Conservation (phyloP, 1,140 invertebrate genomes). For the Anoplolepis gracilipes region DNA sequence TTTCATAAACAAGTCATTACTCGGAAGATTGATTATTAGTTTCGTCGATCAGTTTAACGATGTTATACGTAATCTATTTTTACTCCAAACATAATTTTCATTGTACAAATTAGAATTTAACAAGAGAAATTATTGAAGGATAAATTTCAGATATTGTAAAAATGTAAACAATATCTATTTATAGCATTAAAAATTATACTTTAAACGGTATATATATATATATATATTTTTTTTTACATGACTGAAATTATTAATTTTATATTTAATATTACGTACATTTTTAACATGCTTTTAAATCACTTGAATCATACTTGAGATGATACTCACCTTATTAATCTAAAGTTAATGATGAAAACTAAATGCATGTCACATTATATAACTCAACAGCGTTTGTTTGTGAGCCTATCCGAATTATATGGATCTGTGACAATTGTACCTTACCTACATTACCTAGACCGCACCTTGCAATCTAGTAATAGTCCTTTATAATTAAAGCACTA, state of each 20-base stretch:
- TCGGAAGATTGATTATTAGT: slow-evolving; percentile 33
- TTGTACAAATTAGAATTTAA: neutral
- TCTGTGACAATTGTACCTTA: slow-evolving; percentile 9
- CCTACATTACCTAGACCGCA: neutral
- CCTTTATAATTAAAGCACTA: slow-evolving; percentile 9
- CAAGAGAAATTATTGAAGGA: neutral
- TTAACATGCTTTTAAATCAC: neutral
- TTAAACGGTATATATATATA: neutral
- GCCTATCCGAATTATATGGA: neutral
- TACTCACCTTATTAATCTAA: neutral
- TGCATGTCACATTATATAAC: neutral
- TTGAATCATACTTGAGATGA: neutral
- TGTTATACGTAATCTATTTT: neutral
- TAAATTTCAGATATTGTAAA: neutral
- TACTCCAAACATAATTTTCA: neutral
- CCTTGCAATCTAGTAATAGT: neutral
- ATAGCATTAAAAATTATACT: neutral
- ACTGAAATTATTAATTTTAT: neutral
- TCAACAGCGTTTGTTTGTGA: neutral
- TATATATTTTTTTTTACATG: neutral
- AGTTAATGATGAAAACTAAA: neutral
- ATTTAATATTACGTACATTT: neutral
- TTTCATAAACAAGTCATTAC: slow-evolving; percentile 57
- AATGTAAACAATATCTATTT: neutral
- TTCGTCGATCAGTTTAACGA: slow-evolving; percentile 29